Percentiles rank a stretch among this genome's conserved stretches.
phyloP scores from a whole-genome alignment of 2,113 vertebrate genomes.

The Caracal caracal region DNA sequence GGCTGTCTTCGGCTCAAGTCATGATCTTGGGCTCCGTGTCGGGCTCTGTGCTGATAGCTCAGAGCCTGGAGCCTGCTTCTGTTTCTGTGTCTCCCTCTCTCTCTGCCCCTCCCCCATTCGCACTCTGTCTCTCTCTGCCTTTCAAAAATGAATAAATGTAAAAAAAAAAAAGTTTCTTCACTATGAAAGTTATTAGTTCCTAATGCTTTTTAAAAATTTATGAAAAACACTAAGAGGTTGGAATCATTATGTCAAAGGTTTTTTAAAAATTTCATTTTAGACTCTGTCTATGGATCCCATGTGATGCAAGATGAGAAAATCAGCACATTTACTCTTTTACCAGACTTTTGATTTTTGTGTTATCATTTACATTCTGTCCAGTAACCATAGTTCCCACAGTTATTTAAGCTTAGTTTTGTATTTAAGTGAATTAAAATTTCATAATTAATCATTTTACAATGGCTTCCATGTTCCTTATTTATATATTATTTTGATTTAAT shows the following conservation, averaged over 20 bases:
- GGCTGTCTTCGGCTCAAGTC: no score
- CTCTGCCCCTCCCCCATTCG: no score
- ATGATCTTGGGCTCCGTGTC: no score
- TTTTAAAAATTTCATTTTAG: neutral
- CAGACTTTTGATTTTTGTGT: neutral
- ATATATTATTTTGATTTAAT: neutral
- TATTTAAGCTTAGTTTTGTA: constrained; percentile 31
- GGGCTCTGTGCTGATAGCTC: no score
- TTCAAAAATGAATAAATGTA: no score
- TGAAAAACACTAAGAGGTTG: neutral
- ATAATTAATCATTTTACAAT: constrained; percentile 16
- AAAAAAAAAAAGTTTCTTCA: constrained; percentile 21
- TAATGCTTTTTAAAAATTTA: neutral
- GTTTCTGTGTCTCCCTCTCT: no score
- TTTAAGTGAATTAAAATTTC: constrained; percentile 7
- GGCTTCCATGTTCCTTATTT: neutral
- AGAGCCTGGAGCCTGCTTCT: no score
- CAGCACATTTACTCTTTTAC: neutral
- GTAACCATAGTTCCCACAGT: neutral
- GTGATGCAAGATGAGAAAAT: neutral
- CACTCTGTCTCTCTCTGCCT: no score
- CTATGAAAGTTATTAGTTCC: neutral
- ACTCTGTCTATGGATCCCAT: neutral
- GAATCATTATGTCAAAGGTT: neutral
- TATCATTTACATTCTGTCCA: neutral